phyloP scores from a whole-genome alignment of 1,140 invertebrate genomes.

The Drosophila melanica region DNA sequence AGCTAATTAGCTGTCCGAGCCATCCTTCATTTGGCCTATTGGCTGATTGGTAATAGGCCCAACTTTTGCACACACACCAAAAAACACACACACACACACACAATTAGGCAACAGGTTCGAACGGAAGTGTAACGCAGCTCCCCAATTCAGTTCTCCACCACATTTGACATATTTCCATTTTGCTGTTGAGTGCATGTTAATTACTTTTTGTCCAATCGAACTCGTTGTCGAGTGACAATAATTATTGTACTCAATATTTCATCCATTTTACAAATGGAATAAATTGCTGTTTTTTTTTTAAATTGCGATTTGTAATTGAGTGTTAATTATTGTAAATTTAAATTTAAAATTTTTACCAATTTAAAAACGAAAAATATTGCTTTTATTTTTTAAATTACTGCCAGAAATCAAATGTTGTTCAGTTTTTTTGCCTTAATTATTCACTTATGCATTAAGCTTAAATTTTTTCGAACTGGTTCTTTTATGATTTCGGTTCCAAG shows the following conservation, averaged over 20 bases:
- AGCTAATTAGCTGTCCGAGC: slow-evolving; percentile 41
- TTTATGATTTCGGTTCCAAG: too few relatives aligned
- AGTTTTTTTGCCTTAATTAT: too few relatives aligned
- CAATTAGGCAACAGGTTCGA: slow-evolving; percentile 11
- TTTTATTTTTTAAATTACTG: too few relatives aligned
- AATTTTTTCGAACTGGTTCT: too few relatives aligned
- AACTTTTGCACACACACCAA: not conserved
- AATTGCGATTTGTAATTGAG: not conserved
- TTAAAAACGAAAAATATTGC: too few relatives aligned
- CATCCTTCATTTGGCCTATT: slow-evolving; percentile 5
- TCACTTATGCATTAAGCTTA: too few relatives aligned
- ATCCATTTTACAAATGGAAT: not conserved
- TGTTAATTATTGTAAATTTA: too few relatives aligned
- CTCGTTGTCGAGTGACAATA: too few relatives aligned
- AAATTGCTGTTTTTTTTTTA: not conserved
- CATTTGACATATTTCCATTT: not conserved
- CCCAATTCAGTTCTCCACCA: not conserved
- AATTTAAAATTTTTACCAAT: too few relatives aligned
- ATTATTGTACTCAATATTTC: not conserved
- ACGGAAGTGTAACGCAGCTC: not conserved
- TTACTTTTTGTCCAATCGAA: too few relatives aligned
- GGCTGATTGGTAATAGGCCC: slow-evolving; percentile 4
- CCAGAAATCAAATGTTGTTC: too few relatives aligned
- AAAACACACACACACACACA: not conserved
- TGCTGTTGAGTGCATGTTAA: not conserved